Evolutionary conservation across 2,113 vertebrate genomes (phyloP), one percentile per base, ranked within the genome.

Genomic region (Probosciger aterrimus): DNA sequence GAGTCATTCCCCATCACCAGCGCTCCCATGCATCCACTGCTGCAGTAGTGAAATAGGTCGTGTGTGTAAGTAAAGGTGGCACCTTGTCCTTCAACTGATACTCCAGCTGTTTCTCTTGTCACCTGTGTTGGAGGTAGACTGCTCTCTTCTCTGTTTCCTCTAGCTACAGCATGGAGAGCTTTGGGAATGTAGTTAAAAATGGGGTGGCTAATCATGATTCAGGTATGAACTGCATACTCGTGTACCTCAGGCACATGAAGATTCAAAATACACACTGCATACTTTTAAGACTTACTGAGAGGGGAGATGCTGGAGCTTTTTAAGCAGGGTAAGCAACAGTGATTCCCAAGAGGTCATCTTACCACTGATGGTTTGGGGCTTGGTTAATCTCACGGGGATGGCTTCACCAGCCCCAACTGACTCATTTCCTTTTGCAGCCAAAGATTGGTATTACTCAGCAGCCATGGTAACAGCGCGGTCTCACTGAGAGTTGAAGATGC

Each of bases 331-430:
- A 68, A 3, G 8, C 82, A 63, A 5, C 31, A 41, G 63, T 7
- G 27, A 23, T 88, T 43, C 80, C 68, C 52, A 6, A 12, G 53
- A 57, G 44, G 28, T 57, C 24, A 24, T 16, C 1, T 23, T 73
- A 33, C 52, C 69, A 64, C 67, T 1, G 1, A 7, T 79, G 49
- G 4, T 8, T 41, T 60, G 55, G 74, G 53, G 11, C 86, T 91
- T 0, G 0, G 57, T 86, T 50, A 44, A 28, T 68, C 30, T 41
- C 27, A 10, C 0, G 57, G 85, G 0, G 1, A 3, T 41, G 90
- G 59, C 79, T 90, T 86, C 59, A 7, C n/a, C 50, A 67, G 86
- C n/a, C 70, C 57, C 43, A 35, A 1, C 11, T 88, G 94, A 96
- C 53, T 95, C 78, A 80, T 69, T 94, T 93, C 71, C 57, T 79